These are phyloP conservation scores for Gymnobelideus leadbeateri DNA, from an alignment of 2,113 vertebrate species.

Conservation along the genomic window DNA sequence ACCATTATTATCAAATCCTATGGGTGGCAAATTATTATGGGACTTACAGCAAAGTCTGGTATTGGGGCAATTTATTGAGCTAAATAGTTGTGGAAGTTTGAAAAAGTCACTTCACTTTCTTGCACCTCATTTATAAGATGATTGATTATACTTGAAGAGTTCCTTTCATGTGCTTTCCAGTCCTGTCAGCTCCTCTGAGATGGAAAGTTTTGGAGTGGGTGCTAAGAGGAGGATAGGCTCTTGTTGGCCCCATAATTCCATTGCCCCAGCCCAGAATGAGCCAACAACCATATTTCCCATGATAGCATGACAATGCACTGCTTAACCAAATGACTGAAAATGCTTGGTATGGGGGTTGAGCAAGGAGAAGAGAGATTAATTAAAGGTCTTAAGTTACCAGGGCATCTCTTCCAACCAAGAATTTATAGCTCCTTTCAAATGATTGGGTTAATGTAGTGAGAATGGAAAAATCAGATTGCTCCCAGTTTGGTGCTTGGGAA, in stretches of 20 bases:
- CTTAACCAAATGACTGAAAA: neutral
- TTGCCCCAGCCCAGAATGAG: neutral
- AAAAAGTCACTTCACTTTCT: neutral
- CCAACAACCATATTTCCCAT: accelerated
- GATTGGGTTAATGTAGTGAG: conserved; percentile 12
- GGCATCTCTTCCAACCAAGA: conserved; percentile 19
- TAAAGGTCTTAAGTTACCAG: conserved; percentile 24
- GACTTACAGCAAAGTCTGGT: neutral
- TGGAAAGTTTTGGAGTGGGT: neutral
- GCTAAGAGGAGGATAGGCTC: neutral
- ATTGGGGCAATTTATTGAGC: neutral
- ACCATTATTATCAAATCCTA: too few relatives aligned
- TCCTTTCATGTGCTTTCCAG: neutral
- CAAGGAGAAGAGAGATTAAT: neutral
- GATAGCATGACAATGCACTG: neutral
- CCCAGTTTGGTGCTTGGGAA: conserved; percentile 46
- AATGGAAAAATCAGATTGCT: conserved; percentile 24
- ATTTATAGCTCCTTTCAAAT: conserved; percentile 61
- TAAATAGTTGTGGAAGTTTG: neutral
- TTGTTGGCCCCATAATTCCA: neutral
- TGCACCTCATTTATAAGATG: neutral
- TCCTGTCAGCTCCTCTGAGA: neutral
- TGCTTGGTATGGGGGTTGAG: neutral
- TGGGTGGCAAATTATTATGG: neutral
- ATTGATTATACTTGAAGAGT: neutral